Conservation (phyloP, 2,888 invertebrate genomes). For the Nephrotoma guestfalica region DNA sequence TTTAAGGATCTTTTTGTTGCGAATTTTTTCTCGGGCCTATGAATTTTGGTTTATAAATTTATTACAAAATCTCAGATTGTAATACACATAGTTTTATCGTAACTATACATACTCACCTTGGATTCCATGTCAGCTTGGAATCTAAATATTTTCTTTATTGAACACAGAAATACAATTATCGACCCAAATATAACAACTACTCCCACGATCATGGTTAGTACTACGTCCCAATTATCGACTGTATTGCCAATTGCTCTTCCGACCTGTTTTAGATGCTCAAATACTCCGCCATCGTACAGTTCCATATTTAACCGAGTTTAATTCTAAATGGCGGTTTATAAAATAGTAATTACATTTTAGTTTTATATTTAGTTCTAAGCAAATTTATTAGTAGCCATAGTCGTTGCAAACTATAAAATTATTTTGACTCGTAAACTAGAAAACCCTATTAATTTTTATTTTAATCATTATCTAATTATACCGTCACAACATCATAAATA, state of each 20-base stretch:
- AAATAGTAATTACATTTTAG: too few species aligned
- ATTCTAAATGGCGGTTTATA: not conserved
- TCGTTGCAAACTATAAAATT: too few species aligned
- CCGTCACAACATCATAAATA: too few species aligned
- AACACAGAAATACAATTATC: not conserved
- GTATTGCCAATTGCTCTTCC: not conserved
- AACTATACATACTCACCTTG: not conserved
- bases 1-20: not conserved
- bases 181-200: not conserved
- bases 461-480: too few species aligned
- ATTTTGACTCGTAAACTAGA: too few species aligned
- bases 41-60: not conserved
- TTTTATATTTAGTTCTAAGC: too few species aligned
- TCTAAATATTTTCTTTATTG: not conserved
- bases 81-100: not conserved
- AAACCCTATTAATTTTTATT: too few species aligned
- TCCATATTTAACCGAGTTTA: not conserved
- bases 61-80: not conserved
- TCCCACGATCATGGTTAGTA: not conserved
- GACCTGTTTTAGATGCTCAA: not conserved
- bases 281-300: not conserved
- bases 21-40: not conserved
- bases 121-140: not conserved
- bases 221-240: not conserved
- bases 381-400: too few species aligned